Evolutionary conservation across 1,140 invertebrate species (phyloP).

Genomic region (Anthonomus grandis): DNA sequence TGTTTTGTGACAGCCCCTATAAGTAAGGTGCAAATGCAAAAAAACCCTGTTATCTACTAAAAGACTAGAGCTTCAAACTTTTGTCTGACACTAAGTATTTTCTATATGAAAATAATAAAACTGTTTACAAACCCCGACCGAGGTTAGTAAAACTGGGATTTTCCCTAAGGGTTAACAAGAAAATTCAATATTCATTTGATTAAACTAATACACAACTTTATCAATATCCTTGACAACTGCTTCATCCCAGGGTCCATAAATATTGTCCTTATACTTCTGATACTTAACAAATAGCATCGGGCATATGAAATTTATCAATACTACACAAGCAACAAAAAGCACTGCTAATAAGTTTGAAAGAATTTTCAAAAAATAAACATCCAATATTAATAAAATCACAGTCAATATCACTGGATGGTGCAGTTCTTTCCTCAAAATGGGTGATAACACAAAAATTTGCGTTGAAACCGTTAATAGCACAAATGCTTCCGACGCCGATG

Average conservation of each 20-base stretch:
- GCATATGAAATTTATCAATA: slow-evolving; percentile 70
- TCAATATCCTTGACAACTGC: slow-evolving; percentile 66
- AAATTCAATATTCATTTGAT: no score
- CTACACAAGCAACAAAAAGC: slow-evolving; percentile 60
- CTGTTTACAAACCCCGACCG: no score
- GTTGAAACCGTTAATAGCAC: slow-evolving; percentile 82
- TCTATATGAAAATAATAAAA: no score
- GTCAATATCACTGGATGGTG: slow-evolving; percentile 47
- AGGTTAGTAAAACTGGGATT: no score
- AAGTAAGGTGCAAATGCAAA: no score
- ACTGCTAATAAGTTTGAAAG: slow-evolving; percentile 58
- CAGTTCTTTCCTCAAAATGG: slow-evolving; percentile 67
- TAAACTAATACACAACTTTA: slow-evolving; percentile 43
- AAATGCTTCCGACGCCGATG: slow-evolving; percentile 82
- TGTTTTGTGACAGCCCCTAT: no score
- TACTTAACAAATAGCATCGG: slow-evolving; percentile 73
- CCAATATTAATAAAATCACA: slow-evolving; percentile 48
- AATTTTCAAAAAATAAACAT: slow-evolving; percentile 54
- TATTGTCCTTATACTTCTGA: slow-evolving; percentile 88
- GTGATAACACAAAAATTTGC: slow-evolving; percentile 84
- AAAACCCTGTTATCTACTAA: no score
- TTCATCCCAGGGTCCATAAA: slow-evolving; percentile 95
- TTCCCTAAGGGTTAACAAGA: no score
- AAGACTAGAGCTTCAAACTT: no score
- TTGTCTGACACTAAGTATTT: no score